Base-by-base conservation (phyloP, 2,113 vertebrate genomes). In the Poeciliopsis occidentalis region DNA sequence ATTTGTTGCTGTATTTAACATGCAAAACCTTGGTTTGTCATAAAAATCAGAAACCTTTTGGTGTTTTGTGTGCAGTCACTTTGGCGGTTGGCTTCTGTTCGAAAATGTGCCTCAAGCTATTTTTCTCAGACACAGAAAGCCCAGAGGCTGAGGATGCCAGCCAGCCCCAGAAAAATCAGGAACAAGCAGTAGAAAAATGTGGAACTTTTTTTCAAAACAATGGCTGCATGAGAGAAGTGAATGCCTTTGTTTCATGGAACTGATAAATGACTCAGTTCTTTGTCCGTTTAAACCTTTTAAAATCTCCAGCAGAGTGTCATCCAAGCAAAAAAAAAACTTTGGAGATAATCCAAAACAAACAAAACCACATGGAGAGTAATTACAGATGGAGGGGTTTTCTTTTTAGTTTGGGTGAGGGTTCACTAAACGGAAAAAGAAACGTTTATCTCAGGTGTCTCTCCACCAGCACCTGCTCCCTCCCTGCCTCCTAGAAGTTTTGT, bases 21-120 rank as follows among this genome's bases (percentile, higher is more conserved):
- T 12, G 7, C 34, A 39, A 67, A 27, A 27, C 54, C 19, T 24
- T 31, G 12, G 29, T 6, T 0, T 24, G 17, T 12, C 24, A 32
- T 54, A 60, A 64, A 66, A 51, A 76, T 54, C 5, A 1, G 8
- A 63, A 82, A 70, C 0, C 4, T 51, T 19, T 30, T 69, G 5
- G 31, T 24, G 39, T 73, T 27, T 79, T 30, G 30, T 12, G 4
- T n/a, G 61, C 7, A 76, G 60, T 11, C 0, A 31, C 47, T 61
- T 17, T 88, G 89, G 69, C 89, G 79, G 89, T 92, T 91, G 74
- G 83, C 64, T 60, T 69, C 32, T 44, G 37, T 51, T 82, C 74
- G 79, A 84, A 89, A 79, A 88, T 85, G 75, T 74, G 32, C 82
- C 87, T 69, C 54, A 79, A 86, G 89, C 89, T 88, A 75, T 89